These are phyloP conservation scores for Phortica variegata DNA, from an alignment of 1,140 invertebrate genomes.

Conservation along the genomic window DNA sequence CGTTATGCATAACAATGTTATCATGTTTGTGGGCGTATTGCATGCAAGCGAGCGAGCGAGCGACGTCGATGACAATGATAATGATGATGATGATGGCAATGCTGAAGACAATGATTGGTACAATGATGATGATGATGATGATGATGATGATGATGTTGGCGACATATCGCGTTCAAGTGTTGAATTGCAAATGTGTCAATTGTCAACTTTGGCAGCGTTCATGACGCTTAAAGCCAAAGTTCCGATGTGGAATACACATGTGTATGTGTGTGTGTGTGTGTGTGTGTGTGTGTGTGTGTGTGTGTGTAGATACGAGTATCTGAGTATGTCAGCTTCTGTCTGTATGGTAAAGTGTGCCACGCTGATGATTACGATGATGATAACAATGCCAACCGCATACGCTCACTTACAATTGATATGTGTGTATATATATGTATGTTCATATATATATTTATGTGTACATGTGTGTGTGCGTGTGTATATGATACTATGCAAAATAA, in stretches of 20 bases:
- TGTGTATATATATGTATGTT: not conserved
- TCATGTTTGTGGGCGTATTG: constrained; percentile 19
- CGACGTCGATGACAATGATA: not conserved
- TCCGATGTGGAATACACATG: not conserved
- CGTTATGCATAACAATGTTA: no score
- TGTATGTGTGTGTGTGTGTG: not conserved
- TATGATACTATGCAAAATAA: no score
- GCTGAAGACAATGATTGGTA: no score
- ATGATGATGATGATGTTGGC: no score
- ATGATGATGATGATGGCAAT: no score
- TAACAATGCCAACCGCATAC: not conserved
- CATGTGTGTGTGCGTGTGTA: not conserved
- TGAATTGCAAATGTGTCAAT: constrained; percentile 54
- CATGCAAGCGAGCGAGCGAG: constrained; percentile 24
- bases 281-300: constrained; percentile 3
- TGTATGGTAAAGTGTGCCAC: not conserved
- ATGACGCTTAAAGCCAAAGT: not conserved
- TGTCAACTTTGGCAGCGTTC: constrained; percentile 37
- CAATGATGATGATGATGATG: no score
- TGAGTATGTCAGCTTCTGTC: constrained; percentile 4
- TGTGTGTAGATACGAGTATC: constrained; percentile 2
- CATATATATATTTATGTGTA: not conserved
- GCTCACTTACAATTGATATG: not conserved
- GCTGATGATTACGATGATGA: not conserved
- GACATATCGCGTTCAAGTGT: constrained; percentile 29